Conservation (phyloP, 2,797 vertebrate species). For the Anguilla megastoma region DNA sequence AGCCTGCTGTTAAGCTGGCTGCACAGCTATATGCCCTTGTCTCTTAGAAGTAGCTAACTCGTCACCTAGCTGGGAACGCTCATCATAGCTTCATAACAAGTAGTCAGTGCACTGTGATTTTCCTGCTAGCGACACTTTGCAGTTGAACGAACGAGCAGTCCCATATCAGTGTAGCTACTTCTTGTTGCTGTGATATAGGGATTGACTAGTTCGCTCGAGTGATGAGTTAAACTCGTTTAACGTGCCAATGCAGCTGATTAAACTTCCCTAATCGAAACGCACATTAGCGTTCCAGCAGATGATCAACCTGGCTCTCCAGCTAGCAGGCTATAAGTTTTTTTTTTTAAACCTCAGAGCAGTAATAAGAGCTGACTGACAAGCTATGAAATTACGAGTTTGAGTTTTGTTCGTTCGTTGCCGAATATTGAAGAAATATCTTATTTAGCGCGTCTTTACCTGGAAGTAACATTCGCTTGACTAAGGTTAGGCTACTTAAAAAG, state of each 20-base stretch:
- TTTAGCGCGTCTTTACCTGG: background rate
- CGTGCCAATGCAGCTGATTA: background rate
- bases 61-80: too few relatives aligned
- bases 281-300: background rate
- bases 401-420: background rate
- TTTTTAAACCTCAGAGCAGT: background rate
- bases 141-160: background rate
- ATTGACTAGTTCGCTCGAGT: background rate
- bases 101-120: too few relatives aligned
- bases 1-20: too few relatives aligned
- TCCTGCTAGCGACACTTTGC: too few relatives aligned
- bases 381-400: background rate
- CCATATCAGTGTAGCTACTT: background rate
- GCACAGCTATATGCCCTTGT: too few relatives aligned
- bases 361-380: background rate
- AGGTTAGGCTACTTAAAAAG: background rate
- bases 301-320: background rate
- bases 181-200: background rate
- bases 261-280: background rate
- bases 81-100: too few relatives aligned
- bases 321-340: background rate
- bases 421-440: background rate
- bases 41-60: too few relatives aligned
- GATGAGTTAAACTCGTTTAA: background rate
- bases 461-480: background rate